Evolutionary conservation across 2,113 vertebrate species (phyloP).

Genomic region (Calypte anna): DNA sequence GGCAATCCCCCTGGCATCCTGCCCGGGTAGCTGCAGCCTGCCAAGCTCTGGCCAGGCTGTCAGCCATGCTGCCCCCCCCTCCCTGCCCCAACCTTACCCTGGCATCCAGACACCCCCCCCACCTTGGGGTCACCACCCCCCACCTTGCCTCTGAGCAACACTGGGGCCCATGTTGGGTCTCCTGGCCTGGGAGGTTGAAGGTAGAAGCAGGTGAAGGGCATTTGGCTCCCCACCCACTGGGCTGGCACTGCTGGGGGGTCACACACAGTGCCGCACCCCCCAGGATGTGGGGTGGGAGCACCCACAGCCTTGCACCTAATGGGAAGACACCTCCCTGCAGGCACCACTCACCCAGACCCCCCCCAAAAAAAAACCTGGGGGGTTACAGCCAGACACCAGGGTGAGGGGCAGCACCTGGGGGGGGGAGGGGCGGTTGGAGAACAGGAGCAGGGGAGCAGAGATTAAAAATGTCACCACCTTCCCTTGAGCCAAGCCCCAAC

Average conservation of each 20-base stretch:
- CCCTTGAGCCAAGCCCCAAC: neutral
- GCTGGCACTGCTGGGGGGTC: neutral
- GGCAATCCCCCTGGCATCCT: neutral
- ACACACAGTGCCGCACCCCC: neutral
- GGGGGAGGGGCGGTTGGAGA: too few relatives aligned
- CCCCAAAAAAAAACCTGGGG: too few relatives aligned
- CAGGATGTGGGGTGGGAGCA: neutral
- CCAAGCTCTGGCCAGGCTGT: neutral
- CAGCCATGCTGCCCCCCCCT: accelerated
- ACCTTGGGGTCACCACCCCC: too few relatives aligned
- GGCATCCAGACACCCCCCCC: neutral
- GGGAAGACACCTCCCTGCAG: neutral
- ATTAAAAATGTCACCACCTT: neutral
- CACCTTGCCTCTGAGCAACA: neutral
- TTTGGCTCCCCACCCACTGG: neutral
- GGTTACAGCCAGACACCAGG: neutral
- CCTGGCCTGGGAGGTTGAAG: accelerated
- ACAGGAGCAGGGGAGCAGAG: neutral
- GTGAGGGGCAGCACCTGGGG: neutral
- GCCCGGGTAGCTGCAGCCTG: accelerated
- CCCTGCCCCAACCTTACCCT: too few relatives aligned
- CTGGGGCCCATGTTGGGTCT: accelerated
- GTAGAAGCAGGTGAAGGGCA: neutral
- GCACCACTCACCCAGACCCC: neutral
- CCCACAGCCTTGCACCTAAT: neutral